Conservation (phyloP, 2,888 invertebrate species). For the Ennomos quercinarius region DNA sequence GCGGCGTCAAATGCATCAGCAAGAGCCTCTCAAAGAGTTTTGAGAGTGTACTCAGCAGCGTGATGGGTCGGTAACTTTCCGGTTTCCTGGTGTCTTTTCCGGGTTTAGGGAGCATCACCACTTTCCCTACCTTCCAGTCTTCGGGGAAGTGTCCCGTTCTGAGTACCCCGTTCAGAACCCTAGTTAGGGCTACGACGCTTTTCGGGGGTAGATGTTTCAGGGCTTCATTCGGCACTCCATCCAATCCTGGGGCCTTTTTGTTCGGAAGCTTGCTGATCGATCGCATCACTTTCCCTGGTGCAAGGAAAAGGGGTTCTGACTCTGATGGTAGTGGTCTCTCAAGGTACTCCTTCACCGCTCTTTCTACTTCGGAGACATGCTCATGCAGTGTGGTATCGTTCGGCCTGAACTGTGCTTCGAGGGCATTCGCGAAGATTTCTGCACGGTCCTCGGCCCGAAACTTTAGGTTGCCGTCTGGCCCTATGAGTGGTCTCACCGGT, state of each 20-base stretch:
- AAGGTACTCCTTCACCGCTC: neutral
- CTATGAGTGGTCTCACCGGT: constrained; percentile 6
- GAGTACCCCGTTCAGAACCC: constrained; percentile 37
- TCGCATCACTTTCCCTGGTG: neutral
- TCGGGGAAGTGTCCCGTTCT: constrained; percentile 38
- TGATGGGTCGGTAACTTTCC: constrained; percentile 37
- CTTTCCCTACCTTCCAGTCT: constrained; percentile 20
- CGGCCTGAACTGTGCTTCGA: constrained; percentile 13
- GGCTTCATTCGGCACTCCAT: constrained; percentile 18
- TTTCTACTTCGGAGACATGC: too few species aligned
- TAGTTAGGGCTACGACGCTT: constrained; percentile 22
- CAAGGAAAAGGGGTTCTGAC: too few species aligned
- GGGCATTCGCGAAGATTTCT: constrained; percentile 8
- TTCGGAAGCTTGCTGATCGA: neutral
- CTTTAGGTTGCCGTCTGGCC: neutral
- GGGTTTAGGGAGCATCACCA: constrained; percentile 38
- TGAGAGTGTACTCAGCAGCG: constrained; percentile 12
- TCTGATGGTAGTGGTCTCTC: neutral
- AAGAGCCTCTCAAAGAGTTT: constrained; percentile 2
- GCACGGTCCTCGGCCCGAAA: constrained; percentile 8
- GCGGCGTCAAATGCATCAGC: neutral
- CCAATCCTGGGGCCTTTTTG: neutral
- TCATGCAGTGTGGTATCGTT: neutral
- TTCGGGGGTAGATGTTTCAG: constrained; percentile 31
- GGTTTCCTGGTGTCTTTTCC: constrained; percentile 33